Base-by-base conservation (phyloP, 2,888 invertebrate genomes). In the Gymnosoma rotundatum region DNA sequence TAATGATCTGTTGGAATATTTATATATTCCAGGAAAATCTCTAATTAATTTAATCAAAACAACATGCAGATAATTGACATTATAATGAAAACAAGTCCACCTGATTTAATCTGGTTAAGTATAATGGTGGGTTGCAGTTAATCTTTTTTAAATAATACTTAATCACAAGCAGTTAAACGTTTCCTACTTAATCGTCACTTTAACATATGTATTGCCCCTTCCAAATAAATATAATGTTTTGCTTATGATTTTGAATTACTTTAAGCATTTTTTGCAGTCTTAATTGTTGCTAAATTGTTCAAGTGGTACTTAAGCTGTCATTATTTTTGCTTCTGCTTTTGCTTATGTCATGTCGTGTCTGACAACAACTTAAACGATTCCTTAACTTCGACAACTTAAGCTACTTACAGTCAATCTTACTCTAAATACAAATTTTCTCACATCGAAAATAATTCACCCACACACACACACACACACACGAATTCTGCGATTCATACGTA, bases 241-340 rank as follows among this genome's bases (percentile, higher is more conserved):
- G 10, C n/a, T 54, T 48, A 45, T 60, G 32, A 54, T 25, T 54
- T 64, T 64, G n/a, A 70, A 61, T 56, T 67, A 16, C 58, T 81
- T 70, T 50, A 58, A 78, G 48, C 36, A 63, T 56, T 78, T 81
- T 74, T 70, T 81, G 69, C 74, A 64, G 60, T 84, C 84, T 70
- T 84, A 84, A 84, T 84, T 83, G 83, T 80, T 83, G 83, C 80
- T 80, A 83, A 83, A 83, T 76, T 78, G 84, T 70, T 78, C 78
- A 74, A 84, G 81, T 81, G 74, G 61, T 81, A 70, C 78, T 84
- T 81, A 52, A 70, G 64, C 70, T 84, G 84, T 78, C 84, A 84
- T 66, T 84, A 72, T 45, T 54, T 78, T 69, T 84, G 78, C 81
- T 78, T 63, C 78, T 84, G 75, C 50, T 54, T 78, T 69, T 84